phyloP scores from a whole-genome alignment of 2,888 invertebrate genomes.

The Stictocephala bisonia region DNA sequence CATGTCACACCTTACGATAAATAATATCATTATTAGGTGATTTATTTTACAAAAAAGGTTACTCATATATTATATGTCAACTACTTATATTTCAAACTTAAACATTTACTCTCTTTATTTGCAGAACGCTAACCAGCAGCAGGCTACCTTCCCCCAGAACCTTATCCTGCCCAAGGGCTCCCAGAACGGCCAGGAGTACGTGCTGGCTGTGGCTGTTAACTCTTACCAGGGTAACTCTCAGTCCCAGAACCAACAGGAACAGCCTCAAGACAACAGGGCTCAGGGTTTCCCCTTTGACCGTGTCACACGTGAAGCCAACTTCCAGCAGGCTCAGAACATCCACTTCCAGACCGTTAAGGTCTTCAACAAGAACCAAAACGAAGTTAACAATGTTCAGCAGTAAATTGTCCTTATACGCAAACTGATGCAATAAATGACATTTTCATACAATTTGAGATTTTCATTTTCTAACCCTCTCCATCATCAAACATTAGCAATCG shows the following conservation, averaged over 20 bases:
- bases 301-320: slow-evolving; percentile 68
- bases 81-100: no score
- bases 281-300: slow-evolving; percentile 82
- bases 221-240: slow-evolving; percentile 66
- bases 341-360: slow-evolving; percentile 71
- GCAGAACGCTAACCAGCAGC: no score
- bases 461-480: no score
- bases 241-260: slow-evolving; percentile 64
- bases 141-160: slow-evolving; percentile 53
- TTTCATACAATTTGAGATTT: no score
- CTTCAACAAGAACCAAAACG: slow-evolving; percentile 70
- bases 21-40: no score
- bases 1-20: no score
- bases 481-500: no score
- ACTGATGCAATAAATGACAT: no score
- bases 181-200: slow-evolving; percentile 62
- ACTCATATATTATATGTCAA: no score
- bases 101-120: no score
- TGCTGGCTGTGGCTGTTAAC: slow-evolving; percentile 67
- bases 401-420: no score
- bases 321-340: slow-evolving; percentile 75
- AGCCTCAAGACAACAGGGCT: slow-evolving; percentile 72
- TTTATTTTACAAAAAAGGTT: no score
- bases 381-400: slow-evolving; percentile 56
- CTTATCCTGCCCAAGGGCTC: slow-evolving; percentile 51